A percentile compares a stretch with the other conserved stretches of the same genome.
Evolutionary conservation across 2,888 invertebrate species (phyloP).

Genomic region (Omphaloscelis lunosa): DNA sequence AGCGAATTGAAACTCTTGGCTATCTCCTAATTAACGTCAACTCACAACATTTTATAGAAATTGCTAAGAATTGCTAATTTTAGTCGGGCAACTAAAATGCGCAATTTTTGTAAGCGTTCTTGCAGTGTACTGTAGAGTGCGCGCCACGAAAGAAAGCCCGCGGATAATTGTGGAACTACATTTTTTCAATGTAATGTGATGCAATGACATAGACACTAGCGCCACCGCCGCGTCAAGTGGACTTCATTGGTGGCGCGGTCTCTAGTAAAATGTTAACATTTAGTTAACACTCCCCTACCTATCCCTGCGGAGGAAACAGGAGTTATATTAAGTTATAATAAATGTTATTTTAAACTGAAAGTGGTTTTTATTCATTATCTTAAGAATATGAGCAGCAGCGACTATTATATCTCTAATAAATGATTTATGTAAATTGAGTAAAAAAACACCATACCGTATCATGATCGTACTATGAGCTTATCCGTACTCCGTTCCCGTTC

Average conservation of each 20-base stretch:
- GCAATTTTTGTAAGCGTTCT: not conserved
- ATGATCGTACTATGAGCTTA: no score
- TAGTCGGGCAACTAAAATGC: not conserved
- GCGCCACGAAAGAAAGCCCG: no score
- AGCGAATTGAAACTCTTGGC: not conserved
- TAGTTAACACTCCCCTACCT: no score
- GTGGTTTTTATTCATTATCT: not conserved
- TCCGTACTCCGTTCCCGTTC: no score
- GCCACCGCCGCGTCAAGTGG: no score
- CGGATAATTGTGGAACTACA: no score
- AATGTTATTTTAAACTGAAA: not conserved
- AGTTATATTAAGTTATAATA: not conserved
- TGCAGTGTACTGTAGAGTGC: not conserved
- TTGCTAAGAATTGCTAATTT: not conserved
- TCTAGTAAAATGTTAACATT: not conserved
- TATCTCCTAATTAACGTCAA: not conserved
- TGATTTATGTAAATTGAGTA: not conserved
- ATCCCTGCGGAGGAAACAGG: not conserved
- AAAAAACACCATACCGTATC: not conserved
- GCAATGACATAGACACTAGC: no score
- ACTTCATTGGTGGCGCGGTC: no score
- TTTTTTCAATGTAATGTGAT: no score
- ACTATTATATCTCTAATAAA: not conserved
- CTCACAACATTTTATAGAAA: not conserved
- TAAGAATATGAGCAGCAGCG: not conserved